A percentile compares a stretch with the other conserved stretches of the same genome.
phyloP scores from a whole-genome alignment of 2,113 vertebrate species.

The Boleophthalmus pectinirostris region DNA sequence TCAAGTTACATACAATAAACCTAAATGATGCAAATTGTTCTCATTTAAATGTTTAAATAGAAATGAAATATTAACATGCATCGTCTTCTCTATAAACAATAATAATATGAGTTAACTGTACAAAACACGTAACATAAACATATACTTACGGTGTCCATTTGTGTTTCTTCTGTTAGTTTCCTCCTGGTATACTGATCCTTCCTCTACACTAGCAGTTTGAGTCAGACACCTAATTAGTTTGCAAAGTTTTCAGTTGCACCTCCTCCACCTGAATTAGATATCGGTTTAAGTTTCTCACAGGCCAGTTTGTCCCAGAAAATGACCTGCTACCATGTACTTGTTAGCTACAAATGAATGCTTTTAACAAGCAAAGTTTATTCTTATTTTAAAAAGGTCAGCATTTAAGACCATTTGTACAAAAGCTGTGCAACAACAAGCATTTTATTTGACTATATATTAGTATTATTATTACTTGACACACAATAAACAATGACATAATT shows the following conservation, averaged over 20 bases:
- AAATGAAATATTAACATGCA: background rate
- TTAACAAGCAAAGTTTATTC: background rate
- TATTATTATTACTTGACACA: background rate
- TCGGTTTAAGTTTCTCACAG: conserved; percentile 32
- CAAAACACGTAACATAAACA: background rate
- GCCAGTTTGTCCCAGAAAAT: conserved; percentile 16
- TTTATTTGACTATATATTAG: conserved; percentile 16
- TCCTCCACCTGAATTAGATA: conserved; percentile 67
- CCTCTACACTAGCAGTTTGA: conserved; percentile 27
- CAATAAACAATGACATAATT: background rate
- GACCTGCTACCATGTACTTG: background rate
- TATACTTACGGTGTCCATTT: conserved; percentile 49
- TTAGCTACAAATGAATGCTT: background rate
- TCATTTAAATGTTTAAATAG: background rate
- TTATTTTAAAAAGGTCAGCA: background rate
- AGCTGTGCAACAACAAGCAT: background rate
- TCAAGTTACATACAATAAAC: background rate
- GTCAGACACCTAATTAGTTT: conserved; percentile 47
- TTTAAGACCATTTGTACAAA: background rate
- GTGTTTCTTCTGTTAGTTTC: conserved; percentile 13
- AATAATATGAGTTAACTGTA: background rate
- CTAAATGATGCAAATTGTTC: background rate
- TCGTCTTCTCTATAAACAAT: background rate
- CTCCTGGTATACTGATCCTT: conserved; percentile 27
- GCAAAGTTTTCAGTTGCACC: conserved; percentile 41